Evolutionary conservation across 2,888 invertebrate species (phyloP), one percentile per base, ranked within the genome.

Genomic region (Maniola hyperantus): DNA sequence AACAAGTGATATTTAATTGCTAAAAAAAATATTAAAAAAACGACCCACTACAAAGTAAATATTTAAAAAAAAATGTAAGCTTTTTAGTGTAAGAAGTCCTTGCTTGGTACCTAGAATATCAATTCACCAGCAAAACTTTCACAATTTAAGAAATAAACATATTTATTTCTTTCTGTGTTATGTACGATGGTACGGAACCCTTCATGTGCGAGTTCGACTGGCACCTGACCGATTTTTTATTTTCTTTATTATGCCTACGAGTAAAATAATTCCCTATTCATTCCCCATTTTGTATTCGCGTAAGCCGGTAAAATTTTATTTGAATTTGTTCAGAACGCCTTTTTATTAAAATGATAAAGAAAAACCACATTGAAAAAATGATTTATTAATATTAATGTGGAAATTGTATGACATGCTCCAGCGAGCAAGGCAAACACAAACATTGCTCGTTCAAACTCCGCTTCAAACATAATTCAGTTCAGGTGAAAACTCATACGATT

Each of bases 381-480:
- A 11, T 26, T 26, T 44, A 44, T 44, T 44, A 44, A 44, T 13
- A 1, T 44, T 44, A 44, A 5, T 44, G 13, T 44, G 13, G 13
- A 44, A 44, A 44, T 44, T 6, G 6, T 44, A 13, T 0, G 6
- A 13, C 5, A 44, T 44, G 44, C 44, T 48, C 8, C 18, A 15
- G 48, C 48, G 18, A 15, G 50, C 11, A 26, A 51, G 8, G 20
- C 26, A 20, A 20, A 51, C 11, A 51, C 50, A 51, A 51, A 20
- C 20, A 20, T 20, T 11, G 11, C 50, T 18, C 50, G 26, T 26
- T 5, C 20, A 51, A 18, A 51, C 50, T 10, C 26, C 1, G 10
- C 20, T 26, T 50, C 20, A 50, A 48, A 50, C 50, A 50, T 51
- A 26, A 51, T 51, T 50, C 20, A 50, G 10, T 50, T 50, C 20